Base-by-base conservation (phyloP, 2,797 vertebrate genomes). In the Rachycentron canadum region DNA sequence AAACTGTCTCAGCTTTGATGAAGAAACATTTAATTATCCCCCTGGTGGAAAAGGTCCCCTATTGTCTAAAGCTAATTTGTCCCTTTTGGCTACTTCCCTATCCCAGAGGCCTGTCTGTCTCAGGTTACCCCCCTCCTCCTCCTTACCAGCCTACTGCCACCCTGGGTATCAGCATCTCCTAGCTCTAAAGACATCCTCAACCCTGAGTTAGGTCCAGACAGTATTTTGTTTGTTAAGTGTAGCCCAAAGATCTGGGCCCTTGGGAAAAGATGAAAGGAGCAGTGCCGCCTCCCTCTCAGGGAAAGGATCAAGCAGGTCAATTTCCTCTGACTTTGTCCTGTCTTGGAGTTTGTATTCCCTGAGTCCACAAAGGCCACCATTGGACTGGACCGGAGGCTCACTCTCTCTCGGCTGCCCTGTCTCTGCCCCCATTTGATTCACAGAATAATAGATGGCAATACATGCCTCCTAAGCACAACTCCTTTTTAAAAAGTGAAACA, bases 1-100 rank as follows among this genome's bases (percentile, higher is more conserved):
- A 95, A 96, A 96, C 96, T 96, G 96, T 95, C 95, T 92, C 93
- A 47, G 86, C 96, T 97, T 97, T 97, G 96, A 98, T 96, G 96
- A 96, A 96, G 96, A 93, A 96, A 95, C 95, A 92, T 96, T 96
- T 97, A 96, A 97, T 98, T 97, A 97, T 95, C 94, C 90, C 93
- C 94, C 90, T 86, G 91, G 94, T 95, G 95, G 95, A 97, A 93
- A 95, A 96, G 96, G 96, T 96, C 95, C 94, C 90, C 93, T 92
- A 92, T 96, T 96, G 96, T 96, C 94, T 95, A 89, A 94, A 95
- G 94, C 94, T 96, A 96, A 96, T 97, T 96, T 96, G 95, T 96
- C 95, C 94, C 94, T 97, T 96, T 96, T 96, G 95, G 94, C 94
- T 95, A 94, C 92, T 95, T 96, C 95, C 94, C 92, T 93, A 92